phyloP scores from a whole-genome alignment of 2,797 vertebrate genomes.

The Hydrophis major region DNA sequence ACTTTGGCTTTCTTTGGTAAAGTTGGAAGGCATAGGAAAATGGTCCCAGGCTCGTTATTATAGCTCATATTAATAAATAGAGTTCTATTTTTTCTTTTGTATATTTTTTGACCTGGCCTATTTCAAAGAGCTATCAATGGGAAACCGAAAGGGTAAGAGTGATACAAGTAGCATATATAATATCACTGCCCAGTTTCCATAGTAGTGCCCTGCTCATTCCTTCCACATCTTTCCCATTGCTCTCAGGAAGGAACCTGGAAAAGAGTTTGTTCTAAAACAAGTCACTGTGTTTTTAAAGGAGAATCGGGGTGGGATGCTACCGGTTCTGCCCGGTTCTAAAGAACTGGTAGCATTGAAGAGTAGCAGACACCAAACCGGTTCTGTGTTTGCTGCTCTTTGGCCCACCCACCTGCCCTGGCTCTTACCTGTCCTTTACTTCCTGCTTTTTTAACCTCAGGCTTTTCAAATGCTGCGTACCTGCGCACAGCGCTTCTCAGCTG shows the following conservation, averaged over 20 bases:
- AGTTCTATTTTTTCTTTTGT: not conserved
- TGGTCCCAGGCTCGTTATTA: not conserved
- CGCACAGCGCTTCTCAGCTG: no score
- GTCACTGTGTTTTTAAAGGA: not conserved
- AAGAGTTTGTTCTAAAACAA: not conserved
- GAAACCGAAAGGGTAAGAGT: not conserved
- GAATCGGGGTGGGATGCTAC: no score
- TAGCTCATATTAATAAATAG: not conserved
- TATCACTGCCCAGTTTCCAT: not conserved
- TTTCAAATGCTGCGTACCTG: no score
- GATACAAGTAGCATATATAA: not conserved
- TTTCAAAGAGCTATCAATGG: not conserved
- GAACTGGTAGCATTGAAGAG: no score
- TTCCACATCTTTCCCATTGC: not conserved
- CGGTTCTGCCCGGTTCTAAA: no score
- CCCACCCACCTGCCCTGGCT: no score
- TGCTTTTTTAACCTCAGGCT: no score
- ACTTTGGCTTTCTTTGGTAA: not conserved
- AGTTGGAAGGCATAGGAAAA: not conserved
- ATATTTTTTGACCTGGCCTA: not conserved
- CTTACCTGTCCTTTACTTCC: no score
- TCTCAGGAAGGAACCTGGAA: not conserved
- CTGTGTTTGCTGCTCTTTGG: no score
- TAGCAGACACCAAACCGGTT: no score
- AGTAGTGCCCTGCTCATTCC: not conserved